phyloP scores from a whole-genome alignment of 2,888 invertebrate species.

The Uloborus plumipes region DNA sequence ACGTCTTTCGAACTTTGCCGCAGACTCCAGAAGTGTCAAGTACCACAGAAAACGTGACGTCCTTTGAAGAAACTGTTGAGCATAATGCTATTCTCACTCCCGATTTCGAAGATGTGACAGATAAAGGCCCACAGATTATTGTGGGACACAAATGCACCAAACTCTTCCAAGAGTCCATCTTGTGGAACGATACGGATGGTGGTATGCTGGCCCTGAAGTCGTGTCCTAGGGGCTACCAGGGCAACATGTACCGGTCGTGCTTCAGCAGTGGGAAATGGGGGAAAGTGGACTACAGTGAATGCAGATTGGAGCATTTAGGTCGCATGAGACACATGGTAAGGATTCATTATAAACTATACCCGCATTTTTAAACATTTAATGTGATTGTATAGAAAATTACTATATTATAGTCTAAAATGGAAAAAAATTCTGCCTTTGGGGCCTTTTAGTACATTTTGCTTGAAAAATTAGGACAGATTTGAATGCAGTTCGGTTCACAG shows the following conservation, averaged over 20 bases:
- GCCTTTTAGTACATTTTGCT: no score
- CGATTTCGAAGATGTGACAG: conserved; percentile 14
- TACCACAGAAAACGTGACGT: conserved; percentile 10
- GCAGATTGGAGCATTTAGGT: conserved; percentile 66
- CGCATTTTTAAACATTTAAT: no score
- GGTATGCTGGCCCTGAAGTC: conserved; percentile 66
- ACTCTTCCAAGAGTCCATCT: conserved; percentile 57
- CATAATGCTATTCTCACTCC: conserved; percentile 35
- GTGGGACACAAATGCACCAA: conserved; percentile 56
- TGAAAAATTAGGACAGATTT: no score
- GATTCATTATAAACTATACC: background rate
- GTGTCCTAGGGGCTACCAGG: conserved; percentile 67
- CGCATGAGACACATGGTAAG: conserved; percentile 67
- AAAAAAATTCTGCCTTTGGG: no score
- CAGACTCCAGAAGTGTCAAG: background rate
- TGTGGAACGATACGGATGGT: conserved; percentile 67
- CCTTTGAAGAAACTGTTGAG: conserved; percentile 25
- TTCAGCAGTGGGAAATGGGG: conserved; percentile 67
- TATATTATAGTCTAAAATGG: no score
- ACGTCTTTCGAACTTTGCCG: background rate
- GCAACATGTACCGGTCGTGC: conserved; percentile 67
- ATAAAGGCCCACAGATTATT: conserved; percentile 30
- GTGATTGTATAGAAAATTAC: no score
- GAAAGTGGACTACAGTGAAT: conserved; percentile 66
- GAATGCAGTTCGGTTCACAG: no score